Evolutionary conservation across 2,113 vertebrate species (phyloP).

Genomic region (Dipodomys stephensi): DNA sequence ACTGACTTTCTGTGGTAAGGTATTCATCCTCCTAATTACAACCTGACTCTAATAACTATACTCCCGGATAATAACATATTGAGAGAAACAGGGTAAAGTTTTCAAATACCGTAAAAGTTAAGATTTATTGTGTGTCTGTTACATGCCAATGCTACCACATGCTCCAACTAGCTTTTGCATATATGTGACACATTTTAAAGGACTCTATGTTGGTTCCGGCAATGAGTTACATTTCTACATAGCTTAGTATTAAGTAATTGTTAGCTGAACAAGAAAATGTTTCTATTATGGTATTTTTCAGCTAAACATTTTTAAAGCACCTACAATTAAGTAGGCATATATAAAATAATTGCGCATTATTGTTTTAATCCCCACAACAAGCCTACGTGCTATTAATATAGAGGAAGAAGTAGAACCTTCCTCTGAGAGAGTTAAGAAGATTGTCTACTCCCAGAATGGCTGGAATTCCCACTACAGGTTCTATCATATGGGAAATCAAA

Average conservation of each 20-base stretch:
- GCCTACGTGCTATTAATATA: neutral
- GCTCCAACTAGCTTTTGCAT: conserved; percentile 55
- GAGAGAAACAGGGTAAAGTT: conserved; percentile 48
- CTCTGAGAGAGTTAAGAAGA: neutral
- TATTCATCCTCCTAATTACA: conserved; percentile 55
- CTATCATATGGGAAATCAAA: neutral
- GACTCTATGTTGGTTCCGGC: neutral
- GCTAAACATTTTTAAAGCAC: neutral
- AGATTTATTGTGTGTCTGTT: conserved; percentile 55
- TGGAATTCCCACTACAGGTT: neutral
- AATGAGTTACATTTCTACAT: neutral
- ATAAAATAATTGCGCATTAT: conserved; percentile 4
- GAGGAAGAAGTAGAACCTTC: neutral
- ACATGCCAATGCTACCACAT: neutral
- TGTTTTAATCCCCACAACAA: neutral
- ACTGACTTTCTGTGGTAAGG: neutral
- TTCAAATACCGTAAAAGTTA: conserved; percentile 58
- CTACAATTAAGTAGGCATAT: neutral
- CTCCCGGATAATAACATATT: conserved; percentile 58
- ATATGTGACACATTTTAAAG: conserved; percentile 25
- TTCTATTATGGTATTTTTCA: conserved; percentile 28
- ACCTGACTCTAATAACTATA: conserved; percentile 64
- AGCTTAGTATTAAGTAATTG: conserved; percentile 43
- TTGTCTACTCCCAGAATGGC: neutral
- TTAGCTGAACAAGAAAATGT: neutral